A percentile compares a stretch with the other conserved stretches of the same genome.
Conservation (phyloP, 2,113 vertebrate species). For the Uria aalge region DNA sequence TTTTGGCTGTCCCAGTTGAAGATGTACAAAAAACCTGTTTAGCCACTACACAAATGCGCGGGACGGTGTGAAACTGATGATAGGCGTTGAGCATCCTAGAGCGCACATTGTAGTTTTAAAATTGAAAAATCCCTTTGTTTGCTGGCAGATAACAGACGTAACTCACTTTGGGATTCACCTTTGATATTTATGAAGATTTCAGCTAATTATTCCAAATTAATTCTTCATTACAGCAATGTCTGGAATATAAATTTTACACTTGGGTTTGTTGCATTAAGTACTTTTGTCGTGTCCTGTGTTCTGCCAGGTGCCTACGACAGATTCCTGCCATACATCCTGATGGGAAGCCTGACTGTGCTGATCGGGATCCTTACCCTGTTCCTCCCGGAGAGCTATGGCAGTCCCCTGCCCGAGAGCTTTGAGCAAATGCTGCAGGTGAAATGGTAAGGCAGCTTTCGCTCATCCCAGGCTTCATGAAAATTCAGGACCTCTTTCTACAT, state of each 20-base stretch:
- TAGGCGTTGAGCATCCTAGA: not conserved
- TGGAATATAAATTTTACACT: not conserved
- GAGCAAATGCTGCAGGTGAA: constrained; percentile 83
- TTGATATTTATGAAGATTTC: not conserved
- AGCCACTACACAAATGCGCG: not conserved
- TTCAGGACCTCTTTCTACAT: not conserved
- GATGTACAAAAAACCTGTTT: not conserved
- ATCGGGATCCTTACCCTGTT: constrained; percentile 80
- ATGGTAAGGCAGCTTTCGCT: constrained; percentile 69
- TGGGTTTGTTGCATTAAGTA: not conserved
- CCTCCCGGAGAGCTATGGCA: constrained; percentile 80
- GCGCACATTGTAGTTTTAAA: not conserved
- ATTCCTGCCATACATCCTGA: constrained; percentile 83
- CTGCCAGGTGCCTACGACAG: constrained; percentile 78
- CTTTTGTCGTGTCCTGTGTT: not conserved
- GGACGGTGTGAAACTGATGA: not conserved
- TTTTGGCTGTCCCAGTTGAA: not conserved
- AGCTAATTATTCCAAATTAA: not conserved
- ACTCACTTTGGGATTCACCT: not conserved
- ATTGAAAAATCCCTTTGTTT: not conserved
- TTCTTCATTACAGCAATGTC: not conserved
- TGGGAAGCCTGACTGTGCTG: constrained; percentile 82
- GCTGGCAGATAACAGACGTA: not conserved
- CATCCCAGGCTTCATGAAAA: not conserved
- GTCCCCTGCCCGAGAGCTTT: constrained; percentile 81